phyloP scores from a whole-genome alignment of 2,888 invertebrate genomes.

The Drosophila seclusa region DNA sequence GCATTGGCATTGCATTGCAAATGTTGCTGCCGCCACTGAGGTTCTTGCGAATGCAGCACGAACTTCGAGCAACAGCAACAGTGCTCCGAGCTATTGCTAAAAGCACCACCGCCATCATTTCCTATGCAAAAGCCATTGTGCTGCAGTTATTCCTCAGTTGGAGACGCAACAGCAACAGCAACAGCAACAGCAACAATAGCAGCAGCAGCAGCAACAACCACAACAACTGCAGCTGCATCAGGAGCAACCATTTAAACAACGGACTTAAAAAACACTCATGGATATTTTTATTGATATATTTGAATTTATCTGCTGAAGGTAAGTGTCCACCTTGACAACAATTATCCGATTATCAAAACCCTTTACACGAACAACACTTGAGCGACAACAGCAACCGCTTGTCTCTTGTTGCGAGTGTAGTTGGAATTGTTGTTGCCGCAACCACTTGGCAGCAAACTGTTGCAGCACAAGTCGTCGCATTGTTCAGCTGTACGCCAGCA shows the following conservation, averaged over 20 bases:
- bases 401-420: constrained; percentile 11
- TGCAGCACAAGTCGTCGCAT: constrained; percentile 46
- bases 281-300: constrained; percentile 85
- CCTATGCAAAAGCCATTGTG: constrained; percentile 55
- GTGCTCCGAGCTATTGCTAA: constrained; percentile 49
- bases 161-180: constrained; percentile 38
- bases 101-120: constrained; percentile 57
- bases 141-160: constrained; percentile 34
- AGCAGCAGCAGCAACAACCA: constrained; percentile 39
- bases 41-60: constrained; percentile 33
- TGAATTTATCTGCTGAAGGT: constrained; percentile 85
- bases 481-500: constrained; percentile 58
- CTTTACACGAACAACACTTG: constrained; percentile 55
- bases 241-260: constrained; percentile 75
- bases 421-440: constrained; percentile 48
- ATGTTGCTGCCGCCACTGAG: constrained; percentile 53
- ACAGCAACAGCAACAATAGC: constrained; percentile 32
- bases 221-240: constrained; percentile 47
- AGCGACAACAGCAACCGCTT: constrained; percentile 32
- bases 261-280: constrained; percentile 85
- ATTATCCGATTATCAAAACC: constrained; percentile 37
- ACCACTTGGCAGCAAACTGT: constrained; percentile 63
- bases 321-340: constrained; percentile 63
- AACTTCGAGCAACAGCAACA: constrained; percentile 36
- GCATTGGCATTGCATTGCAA: constrained; percentile 51